Evolutionary conservation across 1,140 invertebrate species (phyloP).

Genomic region (Trinorchestia longiramus): DNA sequence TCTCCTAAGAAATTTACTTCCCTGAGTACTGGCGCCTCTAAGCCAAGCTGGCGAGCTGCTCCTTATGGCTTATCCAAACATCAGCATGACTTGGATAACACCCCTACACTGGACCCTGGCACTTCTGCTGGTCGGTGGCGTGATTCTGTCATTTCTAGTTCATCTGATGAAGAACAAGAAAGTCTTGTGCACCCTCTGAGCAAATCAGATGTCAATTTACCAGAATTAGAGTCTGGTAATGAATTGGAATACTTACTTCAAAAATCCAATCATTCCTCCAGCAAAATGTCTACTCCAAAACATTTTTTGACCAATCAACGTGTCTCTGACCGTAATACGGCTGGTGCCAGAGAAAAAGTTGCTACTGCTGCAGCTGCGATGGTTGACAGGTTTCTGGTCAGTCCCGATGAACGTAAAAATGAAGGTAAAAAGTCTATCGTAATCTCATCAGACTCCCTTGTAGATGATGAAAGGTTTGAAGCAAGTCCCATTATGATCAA

Average conservation of each 20-base stretch:
- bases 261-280: not conserved
- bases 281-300: conserved; percentile 17
- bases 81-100: not conserved
- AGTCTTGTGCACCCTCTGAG: not conserved
- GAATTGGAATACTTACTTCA: not conserved
- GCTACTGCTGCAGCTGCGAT: not conserved
- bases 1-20: not conserved
- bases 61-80: not conserved
- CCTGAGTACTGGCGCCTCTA: not conserved
- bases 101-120: not conserved
- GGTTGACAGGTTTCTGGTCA: not conserved
- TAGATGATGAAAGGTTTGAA: not conserved
- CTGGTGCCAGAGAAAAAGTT: not conserved
- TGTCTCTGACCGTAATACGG: not conserved
- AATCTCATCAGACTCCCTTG: not conserved
- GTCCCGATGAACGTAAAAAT: not conserved
- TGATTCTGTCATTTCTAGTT: not conserved
- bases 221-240: not conserved
- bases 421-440: not conserved
- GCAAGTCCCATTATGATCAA: not conserved
- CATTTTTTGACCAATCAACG: not conserved
- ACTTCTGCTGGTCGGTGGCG: not conserved
- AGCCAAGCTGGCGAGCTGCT: not conserved
- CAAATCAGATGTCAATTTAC: not conserved
- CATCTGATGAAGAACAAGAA: conserved; percentile 8